A percentile compares a stretch with the other conserved stretches of the same genome.
phyloP scores from a whole-genome alignment of 1,140 invertebrate species.

The Chlorops oryzae region DNA sequence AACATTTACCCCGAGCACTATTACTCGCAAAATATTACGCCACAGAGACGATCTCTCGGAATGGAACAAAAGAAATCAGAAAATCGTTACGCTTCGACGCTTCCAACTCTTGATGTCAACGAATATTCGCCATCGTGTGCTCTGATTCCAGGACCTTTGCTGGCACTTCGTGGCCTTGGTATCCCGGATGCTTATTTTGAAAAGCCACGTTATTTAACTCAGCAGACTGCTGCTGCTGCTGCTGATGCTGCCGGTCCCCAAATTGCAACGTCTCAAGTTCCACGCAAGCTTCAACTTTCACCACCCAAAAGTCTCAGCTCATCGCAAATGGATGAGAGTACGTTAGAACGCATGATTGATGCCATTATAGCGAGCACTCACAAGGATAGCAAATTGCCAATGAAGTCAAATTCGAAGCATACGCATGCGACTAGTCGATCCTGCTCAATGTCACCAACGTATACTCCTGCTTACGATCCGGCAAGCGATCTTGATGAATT shows the following conservation, averaged over 20 bases:
- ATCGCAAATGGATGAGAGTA: conserved; percentile 41
- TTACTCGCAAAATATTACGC: neutral
- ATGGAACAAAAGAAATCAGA: neutral
- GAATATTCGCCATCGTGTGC: conserved; percentile 24
- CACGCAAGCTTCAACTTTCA: neutral
- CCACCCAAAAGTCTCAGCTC: conserved; percentile 28
- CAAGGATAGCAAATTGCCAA: conserved; percentile 16
- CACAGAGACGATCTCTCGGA: neutral
- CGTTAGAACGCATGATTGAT: conserved; percentile 45
- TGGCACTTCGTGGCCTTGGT: conserved; percentile 38
- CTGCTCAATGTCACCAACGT: conserved; percentile 41
- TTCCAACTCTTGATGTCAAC: conserved; percentile 24
- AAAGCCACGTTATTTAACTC: conserved; percentile 37
- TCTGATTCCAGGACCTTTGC: conserved; percentile 33
- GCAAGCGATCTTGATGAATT: conserved; percentile 36
- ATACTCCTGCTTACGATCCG: conserved; percentile 35
- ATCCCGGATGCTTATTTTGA: conserved; percentile 45
- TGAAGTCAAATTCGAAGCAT: conserved; percentile 7
- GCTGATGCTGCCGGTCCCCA: conserved; percentile 1
- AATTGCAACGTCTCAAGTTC: neutral
- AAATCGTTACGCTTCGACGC: conserved; percentile 20
- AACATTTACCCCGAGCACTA: conserved; percentile 21
- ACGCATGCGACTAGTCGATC: neutral
- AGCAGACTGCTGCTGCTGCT: neutral
- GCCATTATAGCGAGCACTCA: conserved; percentile 42